Evolutionary conservation across 2,113 vertebrate genomes (phyloP), one percentile per base, ranked within the genome.

Genomic region (Oncorhynchus masou): DNA sequence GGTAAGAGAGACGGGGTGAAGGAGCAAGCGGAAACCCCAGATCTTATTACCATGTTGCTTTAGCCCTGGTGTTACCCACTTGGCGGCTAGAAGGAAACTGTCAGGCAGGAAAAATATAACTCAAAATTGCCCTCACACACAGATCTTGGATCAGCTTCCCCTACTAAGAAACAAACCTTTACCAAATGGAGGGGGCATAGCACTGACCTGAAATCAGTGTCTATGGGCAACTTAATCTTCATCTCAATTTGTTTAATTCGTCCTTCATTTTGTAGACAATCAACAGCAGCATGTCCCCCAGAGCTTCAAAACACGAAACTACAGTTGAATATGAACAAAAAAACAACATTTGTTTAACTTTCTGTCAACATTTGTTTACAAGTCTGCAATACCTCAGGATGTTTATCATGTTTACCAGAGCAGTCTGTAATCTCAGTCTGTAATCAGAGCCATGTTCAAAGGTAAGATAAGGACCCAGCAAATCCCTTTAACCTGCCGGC

Each of bases 401-500:
- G 84, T 91, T 89, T 89, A 83, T 84, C 72, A 54, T 73, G 34
- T 54, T 22, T 77, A 8, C 24, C 54, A 77, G 66, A 82, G 67
- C 68, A 78, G 84, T 87, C 79, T 80, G 66, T 87, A 86, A 88
- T 90, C 78, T 88, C 78, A 74, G 82, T 81, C 81, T 84, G 84
- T 81, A 68, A 91, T 92, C 88, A 82, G 72, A 81, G 84, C 71
- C 81, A 75, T 76, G 78, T 85, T 91, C 85, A 88, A 90, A 91
- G 88, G 80, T 86, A 86, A 88, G 87, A 90, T 91, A 87, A 89
- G 79, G 73, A 71, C 73, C 79, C 27, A 22, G 76, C 83, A 88
- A 90, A 89, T 91, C 87, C 85, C 68, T 87, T 83, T 78, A 87
- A 87, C 84, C 84, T 82, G 74, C 77, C 74, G 76, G 83, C 68